These are phyloP conservation scores for Helicoverpa zea DNA, from an alignment of 1,140 invertebrate genomes.

Conservation along the genomic window DNA sequence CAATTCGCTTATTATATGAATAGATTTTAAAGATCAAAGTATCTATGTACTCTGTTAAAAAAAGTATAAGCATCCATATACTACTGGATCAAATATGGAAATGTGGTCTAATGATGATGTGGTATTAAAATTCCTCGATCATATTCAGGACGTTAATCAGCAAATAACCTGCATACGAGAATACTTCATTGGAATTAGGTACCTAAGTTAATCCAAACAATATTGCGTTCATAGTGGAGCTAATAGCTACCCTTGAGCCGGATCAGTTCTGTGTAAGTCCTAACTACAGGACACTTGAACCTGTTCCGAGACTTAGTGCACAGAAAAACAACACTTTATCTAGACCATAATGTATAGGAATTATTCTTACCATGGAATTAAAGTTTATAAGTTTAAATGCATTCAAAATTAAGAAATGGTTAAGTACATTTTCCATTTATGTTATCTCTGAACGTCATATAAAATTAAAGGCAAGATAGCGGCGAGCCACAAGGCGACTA, in stretches of 20 bases:
- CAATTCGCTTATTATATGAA: too few relatives aligned
- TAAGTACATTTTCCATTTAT: slow-evolving; percentile 29
- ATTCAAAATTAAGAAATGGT: slow-evolving; percentile 47
- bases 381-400: slow-evolving; percentile 21
- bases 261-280: slow-evolving; percentile 23
- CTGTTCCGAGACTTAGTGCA: slow-evolving; percentile 19
- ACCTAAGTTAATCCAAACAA: slow-evolving; percentile 25
- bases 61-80: too few relatives aligned
- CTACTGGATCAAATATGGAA: too few relatives aligned
- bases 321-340: slow-evolving; percentile 39
- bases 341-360: slow-evolving; percentile 27
- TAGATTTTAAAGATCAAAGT: too few relatives aligned
- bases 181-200: background rate
- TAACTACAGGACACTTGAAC: slow-evolving; percentile 25
- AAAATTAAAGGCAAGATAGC: slow-evolving; percentile 49
- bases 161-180: background rate
- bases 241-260: slow-evolving; percentile 12
- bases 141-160: too few relatives aligned
- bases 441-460: slow-evolving; percentile 44
- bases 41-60: too few relatives aligned
- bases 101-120: background rate
- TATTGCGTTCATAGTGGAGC: background rate
- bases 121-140: background rate
- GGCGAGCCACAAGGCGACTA: slow-evolving; percentile 43
- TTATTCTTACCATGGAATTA: slow-evolving; percentile 19